Conservation (phyloP, 2,113 vertebrate species). For the Paramormyrops kingsleyae region DNA sequence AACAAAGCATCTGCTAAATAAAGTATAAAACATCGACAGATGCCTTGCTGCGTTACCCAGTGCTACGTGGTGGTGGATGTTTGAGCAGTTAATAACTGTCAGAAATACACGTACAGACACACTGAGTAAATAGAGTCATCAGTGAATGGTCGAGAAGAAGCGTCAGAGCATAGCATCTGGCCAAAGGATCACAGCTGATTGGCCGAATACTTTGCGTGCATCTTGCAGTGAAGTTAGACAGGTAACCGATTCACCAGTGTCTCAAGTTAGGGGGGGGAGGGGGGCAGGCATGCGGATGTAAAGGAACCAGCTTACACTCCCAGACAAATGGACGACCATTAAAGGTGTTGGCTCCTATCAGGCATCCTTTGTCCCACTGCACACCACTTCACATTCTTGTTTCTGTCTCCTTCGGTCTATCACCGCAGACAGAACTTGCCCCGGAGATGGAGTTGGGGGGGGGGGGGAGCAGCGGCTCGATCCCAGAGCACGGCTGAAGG, state of each 20-base stretch:
- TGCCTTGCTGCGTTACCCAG: not conserved
- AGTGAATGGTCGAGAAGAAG: not conserved
- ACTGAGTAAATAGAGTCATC: not conserved
- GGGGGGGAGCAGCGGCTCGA: not conserved
- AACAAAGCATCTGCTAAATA: not conserved
- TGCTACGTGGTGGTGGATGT: not conserved
- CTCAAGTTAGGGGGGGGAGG: not conserved
- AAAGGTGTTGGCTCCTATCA: slow-evolving; percentile 30
- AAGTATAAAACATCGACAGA: not conserved
- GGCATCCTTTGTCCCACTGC: not conserved
- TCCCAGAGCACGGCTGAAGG: slow-evolving; percentile 14
- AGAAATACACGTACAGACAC: not conserved
- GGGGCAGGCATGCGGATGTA: not conserved
- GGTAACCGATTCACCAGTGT: slow-evolving; percentile 24
- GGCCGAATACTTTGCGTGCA: not conserved
- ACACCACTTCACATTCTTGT: not conserved
- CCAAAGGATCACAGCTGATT: not conserved
- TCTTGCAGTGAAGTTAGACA: slow-evolving; percentile 30
- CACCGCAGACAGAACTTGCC: not conserved
- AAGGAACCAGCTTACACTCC: slow-evolving; percentile 3
- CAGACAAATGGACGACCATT: slow-evolving; percentile 26
- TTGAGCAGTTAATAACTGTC: not conserved
- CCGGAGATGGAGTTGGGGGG: not conserved
- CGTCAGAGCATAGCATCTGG: not conserved
- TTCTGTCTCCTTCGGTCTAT: not conserved